Percentiles rank a stretch among this genome's conserved stretches.
These are phyloP conservation scores for Lasioglossum zephyrum DNA, from an alignment of 2,888 invertebrate species.

Conservation along the genomic window DNA sequence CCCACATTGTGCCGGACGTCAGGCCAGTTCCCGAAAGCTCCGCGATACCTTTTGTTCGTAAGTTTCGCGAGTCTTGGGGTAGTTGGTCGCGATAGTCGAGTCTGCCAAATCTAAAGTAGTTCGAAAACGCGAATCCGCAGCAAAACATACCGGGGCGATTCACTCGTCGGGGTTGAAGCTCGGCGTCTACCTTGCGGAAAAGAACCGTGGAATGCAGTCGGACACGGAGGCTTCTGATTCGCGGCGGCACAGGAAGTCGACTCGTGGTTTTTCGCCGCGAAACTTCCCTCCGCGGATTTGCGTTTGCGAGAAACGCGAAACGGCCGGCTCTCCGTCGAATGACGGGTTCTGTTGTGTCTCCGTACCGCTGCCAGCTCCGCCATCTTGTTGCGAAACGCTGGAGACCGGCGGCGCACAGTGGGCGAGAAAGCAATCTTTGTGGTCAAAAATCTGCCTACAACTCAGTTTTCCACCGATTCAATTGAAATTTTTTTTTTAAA, in stretches of 20 bases:
- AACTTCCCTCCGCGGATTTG: conserved; percentile 47
- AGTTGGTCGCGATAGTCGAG: conserved; percentile 54
- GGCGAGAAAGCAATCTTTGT: no score
- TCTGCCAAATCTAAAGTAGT: conserved; percentile 75
- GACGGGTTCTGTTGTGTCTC: conserved; percentile 40
- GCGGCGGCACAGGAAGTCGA: conserved; percentile 63
- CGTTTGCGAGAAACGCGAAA: conserved; percentile 44
- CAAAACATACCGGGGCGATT: conserved; percentile 66
- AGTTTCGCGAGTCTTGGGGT: conserved; percentile 64
- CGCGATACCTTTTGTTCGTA: conserved; percentile 70
- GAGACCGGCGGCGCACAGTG: neutral
- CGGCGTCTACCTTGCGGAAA: conserved; percentile 54
- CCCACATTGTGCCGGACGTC: conserved; percentile 23
- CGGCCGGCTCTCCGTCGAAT: conserved; percentile 14
- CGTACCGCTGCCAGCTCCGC: conserved; percentile 9
- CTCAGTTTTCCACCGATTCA: no score
- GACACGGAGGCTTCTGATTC: conserved; percentile 59
- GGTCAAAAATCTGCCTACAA: no score
- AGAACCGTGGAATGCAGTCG: conserved; percentile 59
- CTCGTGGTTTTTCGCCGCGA: conserved; percentile 49
- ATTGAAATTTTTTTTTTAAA: no score
- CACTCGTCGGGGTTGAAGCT: conserved; percentile 33
- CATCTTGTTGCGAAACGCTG: neutral
- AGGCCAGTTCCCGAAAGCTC: conserved; percentile 51
- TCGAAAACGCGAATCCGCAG: conserved; percentile 65